Conservation (phyloP, 1,140 invertebrate genomes). For the Protaetia brevitarsis region DNA sequence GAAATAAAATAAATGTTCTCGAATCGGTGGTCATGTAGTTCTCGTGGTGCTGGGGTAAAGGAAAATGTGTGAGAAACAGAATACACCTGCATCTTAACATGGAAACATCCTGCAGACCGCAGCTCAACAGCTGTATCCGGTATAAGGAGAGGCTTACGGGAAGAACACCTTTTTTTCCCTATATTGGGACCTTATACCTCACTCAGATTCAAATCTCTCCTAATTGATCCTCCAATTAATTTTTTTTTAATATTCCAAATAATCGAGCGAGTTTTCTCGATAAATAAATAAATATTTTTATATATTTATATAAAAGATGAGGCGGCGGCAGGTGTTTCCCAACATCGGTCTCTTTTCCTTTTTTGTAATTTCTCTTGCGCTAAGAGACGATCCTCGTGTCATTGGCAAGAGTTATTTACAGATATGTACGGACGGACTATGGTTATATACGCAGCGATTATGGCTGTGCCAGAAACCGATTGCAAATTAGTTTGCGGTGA, state of each 20-base stretch:
- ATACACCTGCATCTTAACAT: constrained; percentile 41
- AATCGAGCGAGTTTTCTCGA: neutral
- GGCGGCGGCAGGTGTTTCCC: no score
- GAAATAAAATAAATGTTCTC: neutral
- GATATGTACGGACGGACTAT: neutral
- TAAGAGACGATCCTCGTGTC: no score
- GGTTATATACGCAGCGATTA: no score
- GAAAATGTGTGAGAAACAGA: constrained; percentile 45
- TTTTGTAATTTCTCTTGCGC: no score
- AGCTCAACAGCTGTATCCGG: constrained; percentile 47
- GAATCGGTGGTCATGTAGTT: neutral
- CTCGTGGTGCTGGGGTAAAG: neutral
- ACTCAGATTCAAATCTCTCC: constrained; percentile 26
- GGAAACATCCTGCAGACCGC: constrained; percentile 40
- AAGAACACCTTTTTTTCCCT: constrained; percentile 25
- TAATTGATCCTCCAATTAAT: constrained; percentile 4
- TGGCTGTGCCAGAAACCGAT: no score
- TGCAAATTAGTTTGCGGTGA: neutral
- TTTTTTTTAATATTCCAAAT: neutral
- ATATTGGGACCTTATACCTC: neutral
- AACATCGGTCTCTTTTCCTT: no score
- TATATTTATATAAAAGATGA: neutral
- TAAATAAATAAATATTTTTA: neutral
- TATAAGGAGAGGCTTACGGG: constrained; percentile 31
- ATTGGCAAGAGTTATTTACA: no score